A percentile compares a stretch with the other conserved stretches of the same genome.
phyloP scores from a whole-genome alignment of 2,113 vertebrate genomes.

The Lampris incognitus region DNA sequence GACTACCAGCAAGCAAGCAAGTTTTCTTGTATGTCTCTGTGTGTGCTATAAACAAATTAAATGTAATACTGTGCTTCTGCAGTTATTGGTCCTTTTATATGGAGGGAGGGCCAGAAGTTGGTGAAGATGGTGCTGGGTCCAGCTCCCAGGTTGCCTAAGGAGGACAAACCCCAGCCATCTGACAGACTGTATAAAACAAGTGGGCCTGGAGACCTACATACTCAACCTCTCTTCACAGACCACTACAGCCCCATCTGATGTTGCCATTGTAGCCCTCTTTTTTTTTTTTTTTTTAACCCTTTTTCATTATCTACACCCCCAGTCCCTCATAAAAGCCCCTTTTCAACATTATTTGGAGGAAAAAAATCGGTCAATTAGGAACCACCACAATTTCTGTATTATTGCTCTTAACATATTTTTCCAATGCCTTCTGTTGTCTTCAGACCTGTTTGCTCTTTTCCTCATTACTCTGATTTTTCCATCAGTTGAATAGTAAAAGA shows the following conservation, averaged over 20 bases:
- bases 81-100: constrained; percentile 89
- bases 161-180: constrained; percentile 74
- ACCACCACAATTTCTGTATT: too few relatives aligned
- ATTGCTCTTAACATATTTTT: too few relatives aligned
- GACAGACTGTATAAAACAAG: constrained; percentile 81
- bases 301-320: not conserved
- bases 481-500: too few relatives aligned
- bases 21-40: not conserved
- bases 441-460: not conserved
- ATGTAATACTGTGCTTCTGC: constrained; percentile 22
- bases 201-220: constrained; percentile 62
- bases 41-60: not conserved
- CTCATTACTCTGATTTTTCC: too few relatives aligned
- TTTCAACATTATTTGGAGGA: not conserved
- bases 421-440: not conserved
- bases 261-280: not conserved
- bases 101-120: constrained; percentile 94
- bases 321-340: not conserved
- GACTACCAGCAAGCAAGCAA: not conserved
- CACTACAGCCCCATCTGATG: constrained; percentile 7
- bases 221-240: constrained; percentile 37
- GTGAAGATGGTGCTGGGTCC: constrained; percentile 93
- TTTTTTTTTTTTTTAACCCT: not conserved
- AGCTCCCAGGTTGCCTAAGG: constrained; percentile 77
- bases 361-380: too few relatives aligned